phyloP scores from a whole-genome alignment of 2,113 vertebrate genomes.

The Cyanoderma ruficeps region DNA sequence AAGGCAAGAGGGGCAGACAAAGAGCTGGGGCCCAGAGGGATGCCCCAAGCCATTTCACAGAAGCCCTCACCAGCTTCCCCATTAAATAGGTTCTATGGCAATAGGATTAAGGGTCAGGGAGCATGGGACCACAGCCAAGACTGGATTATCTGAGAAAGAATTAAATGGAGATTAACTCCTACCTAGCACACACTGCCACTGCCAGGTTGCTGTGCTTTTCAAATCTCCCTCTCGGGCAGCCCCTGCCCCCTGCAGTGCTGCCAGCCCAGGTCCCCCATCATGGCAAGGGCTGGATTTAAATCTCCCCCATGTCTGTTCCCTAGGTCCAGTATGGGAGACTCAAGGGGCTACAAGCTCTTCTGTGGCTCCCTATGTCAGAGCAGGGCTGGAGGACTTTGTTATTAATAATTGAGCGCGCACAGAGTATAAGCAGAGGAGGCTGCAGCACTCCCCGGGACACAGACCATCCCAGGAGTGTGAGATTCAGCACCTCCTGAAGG shows the following conservation, averaged over 20 bases:
- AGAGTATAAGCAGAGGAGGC: background rate
- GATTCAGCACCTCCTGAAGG: background rate
- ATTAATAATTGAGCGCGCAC: background rate
- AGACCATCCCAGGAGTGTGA: rapidly evolving
- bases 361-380: background rate
- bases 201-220: background rate
- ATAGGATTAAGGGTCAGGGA: slow-evolving; percentile 58
- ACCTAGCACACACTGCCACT: background rate
- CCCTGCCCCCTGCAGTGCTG: background rate
- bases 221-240: background rate
- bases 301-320: rapidly evolving
- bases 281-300: background rate
- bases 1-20: background rate
- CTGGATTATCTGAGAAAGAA: slow-evolving; percentile 54
- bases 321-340: background rate
- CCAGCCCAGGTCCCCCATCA: background rate
- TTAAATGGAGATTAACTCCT: slow-evolving; percentile 64
- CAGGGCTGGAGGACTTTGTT: background rate
- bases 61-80: background rate
- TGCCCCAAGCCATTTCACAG: background rate
- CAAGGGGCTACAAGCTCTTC: background rate
- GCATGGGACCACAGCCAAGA: slow-evolving; percentile 5
- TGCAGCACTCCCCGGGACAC: background rate
- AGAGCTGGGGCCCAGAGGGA: background rate
- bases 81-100: slow-evolving; percentile 16